Base-by-base conservation (phyloP, 2,113 vertebrate species). In the Chaenogobius annularis region DNA sequence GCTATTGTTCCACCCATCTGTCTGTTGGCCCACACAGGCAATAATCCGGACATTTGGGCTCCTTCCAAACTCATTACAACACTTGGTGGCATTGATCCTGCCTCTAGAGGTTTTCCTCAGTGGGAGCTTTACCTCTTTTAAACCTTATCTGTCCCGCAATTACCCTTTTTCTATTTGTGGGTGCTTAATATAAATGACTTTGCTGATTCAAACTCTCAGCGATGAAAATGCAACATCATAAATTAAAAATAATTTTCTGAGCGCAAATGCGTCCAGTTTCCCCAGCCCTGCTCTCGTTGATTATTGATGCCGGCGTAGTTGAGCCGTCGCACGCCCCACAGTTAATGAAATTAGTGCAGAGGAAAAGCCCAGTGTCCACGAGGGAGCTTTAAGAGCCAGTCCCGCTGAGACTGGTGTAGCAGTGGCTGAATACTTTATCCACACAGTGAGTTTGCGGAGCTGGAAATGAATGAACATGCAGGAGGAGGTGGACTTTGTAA, bases 21-120 rank as follows among this genome's bases (percentile, higher is more conserved):
- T 86, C 90, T 90, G 87, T 89, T 90, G 85, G 89, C 87, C 92
- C 90, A 91, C 92, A 90, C 80, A 68, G 80, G 79, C 88, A 87
- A 86, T 90, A 92, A 91, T 91, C 85, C 83, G 83, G 81, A 87
- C 80, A 86, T 89, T 83, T 92, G 88, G 91, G 78, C 71, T 74
- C 31, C 54, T 63, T 89, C 91, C 91, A 91, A 88, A 90, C 81
- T 88, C 84, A 88, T 91, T 91, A 89, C 83, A 75, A 90, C 85
- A 86, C 90, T 86, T 66, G 73, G 80, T 87, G 85, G 82, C 85
- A 90, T 90, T 90, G 90, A 91, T 86, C 87, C 86, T 81, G 83
- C 77, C 84, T 85, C 87, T 59, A 15, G 80, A 91, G 90, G 86
- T 84, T 86, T 90, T 73, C 88, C 88, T 62, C 54, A 85, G 85